Percentiles rank a stretch among this genome's conserved stretches.
Evolutionary conservation across 2,797 vertebrate species (phyloP).

Genomic region (Sebastolobus altivelis): DNA sequence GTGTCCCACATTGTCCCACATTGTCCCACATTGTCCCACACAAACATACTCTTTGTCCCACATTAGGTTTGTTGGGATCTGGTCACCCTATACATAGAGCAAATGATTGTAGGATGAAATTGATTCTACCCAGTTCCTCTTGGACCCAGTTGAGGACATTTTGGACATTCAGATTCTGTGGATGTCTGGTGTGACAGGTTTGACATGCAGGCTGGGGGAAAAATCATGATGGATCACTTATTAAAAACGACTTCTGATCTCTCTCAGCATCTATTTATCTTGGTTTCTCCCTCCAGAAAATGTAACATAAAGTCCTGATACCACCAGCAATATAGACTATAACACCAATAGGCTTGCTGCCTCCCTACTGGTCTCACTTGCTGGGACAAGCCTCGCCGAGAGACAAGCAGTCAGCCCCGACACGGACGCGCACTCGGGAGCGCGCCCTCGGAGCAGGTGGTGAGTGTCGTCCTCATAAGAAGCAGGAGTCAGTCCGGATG

Average conservation of each 20-base stretch:
- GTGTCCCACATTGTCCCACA: no score
- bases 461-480: conserved; percentile 65
- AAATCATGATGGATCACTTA: not conserved
- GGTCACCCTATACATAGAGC: no score
- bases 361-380: not conserved
- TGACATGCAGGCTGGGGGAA: not conserved
- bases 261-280: not conserved
- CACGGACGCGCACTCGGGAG: conserved; percentile 70
- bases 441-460: conserved; percentile 64
- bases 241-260: not conserved
- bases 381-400: not conserved
- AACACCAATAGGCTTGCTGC: not conserved
- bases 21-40: no score
- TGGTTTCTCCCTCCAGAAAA: not conserved
- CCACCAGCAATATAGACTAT: no score
- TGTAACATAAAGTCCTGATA: not conserved
- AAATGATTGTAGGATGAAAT: not conserved
- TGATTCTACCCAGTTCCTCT: not conserved
- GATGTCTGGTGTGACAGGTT: not conserved
- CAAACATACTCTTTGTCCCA: no score
- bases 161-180: not conserved
- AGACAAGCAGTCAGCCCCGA: not conserved
- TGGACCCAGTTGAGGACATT: not conserved
- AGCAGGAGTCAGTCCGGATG: conserved; percentile 59
- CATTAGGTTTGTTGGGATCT: no score